Percentiles rank a stretch among this genome's conserved stretches.
These are phyloP conservation scores for Molothrus aeneus DNA, from an alignment of 2,797 vertebrate genomes.

Conservation along the genomic window DNA sequence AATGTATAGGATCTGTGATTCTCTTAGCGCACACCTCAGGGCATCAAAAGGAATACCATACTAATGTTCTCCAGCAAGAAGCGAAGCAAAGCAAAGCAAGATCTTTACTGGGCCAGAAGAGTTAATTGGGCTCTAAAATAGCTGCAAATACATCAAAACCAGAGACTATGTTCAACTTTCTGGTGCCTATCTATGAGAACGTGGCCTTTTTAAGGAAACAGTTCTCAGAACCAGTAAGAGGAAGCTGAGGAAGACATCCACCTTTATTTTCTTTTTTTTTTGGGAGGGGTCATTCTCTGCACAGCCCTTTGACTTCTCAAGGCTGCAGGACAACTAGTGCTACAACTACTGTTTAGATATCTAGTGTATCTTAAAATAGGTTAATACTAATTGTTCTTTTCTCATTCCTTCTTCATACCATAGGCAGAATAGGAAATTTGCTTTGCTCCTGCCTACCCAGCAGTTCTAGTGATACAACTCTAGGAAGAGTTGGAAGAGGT, in stretches of 20 bases:
- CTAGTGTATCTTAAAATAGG: not conserved
- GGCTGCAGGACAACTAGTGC: not conserved
- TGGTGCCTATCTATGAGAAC: not conserved
- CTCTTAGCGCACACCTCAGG: not conserved
- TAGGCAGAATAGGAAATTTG: not conserved
- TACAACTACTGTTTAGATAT: not conserved
- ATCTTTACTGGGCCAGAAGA: not conserved
- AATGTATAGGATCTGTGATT: not conserved
- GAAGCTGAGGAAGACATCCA: not conserved
- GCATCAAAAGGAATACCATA: not conserved
- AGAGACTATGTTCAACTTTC: not conserved
- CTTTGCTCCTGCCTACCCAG: not conserved
- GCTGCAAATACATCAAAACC: not conserved
- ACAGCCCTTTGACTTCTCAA: not conserved
- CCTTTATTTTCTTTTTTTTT: not conserved
- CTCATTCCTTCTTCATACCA: not conserved
- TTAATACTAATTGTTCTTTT: not conserved
- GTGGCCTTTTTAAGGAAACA: not conserved
- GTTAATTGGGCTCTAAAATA: not conserved
- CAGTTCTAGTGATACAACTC: fast-evolving
- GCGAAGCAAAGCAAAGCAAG: not conserved
- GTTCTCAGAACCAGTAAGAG: not conserved
- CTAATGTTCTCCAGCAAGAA: not conserved
- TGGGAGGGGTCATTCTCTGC: not conserved
- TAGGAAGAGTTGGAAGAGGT: not conserved